These are phyloP conservation scores for Acanthiza pusilla DNA, from an alignment of 2,797 vertebrate genomes.

Conservation along the genomic window DNA sequence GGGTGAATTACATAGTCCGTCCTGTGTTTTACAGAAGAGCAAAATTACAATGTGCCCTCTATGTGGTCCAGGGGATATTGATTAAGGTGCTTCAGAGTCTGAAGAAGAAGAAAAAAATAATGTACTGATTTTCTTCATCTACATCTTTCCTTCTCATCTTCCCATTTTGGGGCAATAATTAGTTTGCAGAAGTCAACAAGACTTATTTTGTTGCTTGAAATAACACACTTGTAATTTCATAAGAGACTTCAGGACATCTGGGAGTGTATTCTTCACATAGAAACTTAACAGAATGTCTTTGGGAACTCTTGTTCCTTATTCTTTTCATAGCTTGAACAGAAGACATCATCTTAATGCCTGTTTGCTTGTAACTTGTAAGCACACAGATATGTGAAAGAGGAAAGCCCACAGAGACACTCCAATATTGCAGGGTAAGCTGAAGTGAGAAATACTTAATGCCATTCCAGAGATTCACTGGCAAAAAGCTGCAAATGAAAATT, in stretches of 20 bases:
- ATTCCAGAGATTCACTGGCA: slow-evolving; percentile 58
- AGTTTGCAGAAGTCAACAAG: slow-evolving; percentile 1
- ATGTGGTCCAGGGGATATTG: background rate
- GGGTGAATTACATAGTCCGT: background rate
- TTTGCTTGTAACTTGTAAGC: slow-evolving; percentile 21
- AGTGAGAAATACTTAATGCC: slow-evolving; percentile 57
- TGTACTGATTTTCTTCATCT: background rate
- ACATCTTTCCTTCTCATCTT: background rate
- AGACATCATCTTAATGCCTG: background rate
- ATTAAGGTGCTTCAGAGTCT: background rate
- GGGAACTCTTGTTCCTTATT: slow-evolving; percentile 8
- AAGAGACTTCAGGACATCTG: background rate
- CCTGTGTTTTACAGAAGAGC: slow-evolving; percentile 22
- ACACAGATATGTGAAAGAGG: slow-evolving; percentile 11
- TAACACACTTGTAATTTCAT: background rate
- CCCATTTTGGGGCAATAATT: background rate
- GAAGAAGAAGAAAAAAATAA: background rate
- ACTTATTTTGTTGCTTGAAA: slow-evolving; percentile 5
- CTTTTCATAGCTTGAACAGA: background rate
- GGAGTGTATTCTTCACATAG: background rate
- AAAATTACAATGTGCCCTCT: background rate
- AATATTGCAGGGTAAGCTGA: slow-evolving; percentile 28
- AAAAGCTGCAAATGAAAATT: slow-evolving; percentile 70
- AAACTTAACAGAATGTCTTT: slow-evolving; percentile 1
- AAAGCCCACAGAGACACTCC: slow-evolving; percentile 24